Conservation (phyloP, 2,888 invertebrate species). For the Cheilosia vulpina region DNA sequence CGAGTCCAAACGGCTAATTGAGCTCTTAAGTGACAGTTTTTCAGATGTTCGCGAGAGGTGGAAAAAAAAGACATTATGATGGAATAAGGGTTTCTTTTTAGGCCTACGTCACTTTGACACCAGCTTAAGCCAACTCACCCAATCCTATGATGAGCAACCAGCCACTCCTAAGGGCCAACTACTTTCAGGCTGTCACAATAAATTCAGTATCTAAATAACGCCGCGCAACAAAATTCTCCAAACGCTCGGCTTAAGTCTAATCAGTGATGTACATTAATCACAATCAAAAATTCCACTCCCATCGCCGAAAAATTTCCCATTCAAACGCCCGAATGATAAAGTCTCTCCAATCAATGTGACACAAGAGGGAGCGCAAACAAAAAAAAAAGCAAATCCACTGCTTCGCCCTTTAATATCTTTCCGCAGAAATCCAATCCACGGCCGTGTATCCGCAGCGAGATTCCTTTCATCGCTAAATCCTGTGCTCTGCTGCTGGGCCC, state of each 20-base stretch:
- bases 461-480: conserved; percentile 58
- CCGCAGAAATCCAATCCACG: conserved; percentile 60
- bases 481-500: conserved; percentile 20
- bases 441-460: conserved; percentile 12
- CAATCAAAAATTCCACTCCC: conserved; percentile 54
- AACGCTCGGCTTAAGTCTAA: conserved; percentile 39
- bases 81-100: too few species aligned
- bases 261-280: conserved; percentile 54
- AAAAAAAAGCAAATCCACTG: not conserved
- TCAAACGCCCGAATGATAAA: conserved; percentile 15
- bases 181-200: not conserved
- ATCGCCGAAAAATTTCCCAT: not conserved
- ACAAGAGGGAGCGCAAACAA: not conserved
- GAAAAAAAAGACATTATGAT: too few species aligned
- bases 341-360: conserved; percentile 53
- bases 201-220: not conserved
- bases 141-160: too few species aligned
- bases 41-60: too few species aligned
- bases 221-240: not conserved
- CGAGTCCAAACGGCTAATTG: too few species aligned
- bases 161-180: too few species aligned
- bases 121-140: too few species aligned
- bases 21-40: too few species aligned
- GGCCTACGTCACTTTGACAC: too few species aligned
- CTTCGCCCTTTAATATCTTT: conserved; percentile 59